These are phyloP conservation scores for Tolmerus cingulatus DNA, from an alignment of 2,888 invertebrate species.

Conservation along the genomic window DNA sequence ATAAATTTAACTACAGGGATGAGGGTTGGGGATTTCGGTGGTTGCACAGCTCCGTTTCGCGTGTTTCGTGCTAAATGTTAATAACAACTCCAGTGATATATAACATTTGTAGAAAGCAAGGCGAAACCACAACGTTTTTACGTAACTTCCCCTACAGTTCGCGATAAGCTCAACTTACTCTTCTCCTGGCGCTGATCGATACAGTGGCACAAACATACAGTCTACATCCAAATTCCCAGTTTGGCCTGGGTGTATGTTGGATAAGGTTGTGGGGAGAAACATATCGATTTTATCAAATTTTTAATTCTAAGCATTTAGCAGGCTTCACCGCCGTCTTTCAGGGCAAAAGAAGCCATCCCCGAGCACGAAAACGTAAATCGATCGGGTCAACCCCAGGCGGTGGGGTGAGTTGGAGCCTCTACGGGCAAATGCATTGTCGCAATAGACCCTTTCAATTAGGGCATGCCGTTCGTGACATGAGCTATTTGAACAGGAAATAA, in stretches of 20 bases:
- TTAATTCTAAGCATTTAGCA: conserved; percentile 28
- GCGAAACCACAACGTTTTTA: background rate
- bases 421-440: background rate
- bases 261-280: background rate
- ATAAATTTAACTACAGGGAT: background rate
- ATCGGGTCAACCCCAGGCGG: background rate
- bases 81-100: background rate
- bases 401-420: background rate
- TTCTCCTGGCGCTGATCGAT: background rate
- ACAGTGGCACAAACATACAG: background rate
- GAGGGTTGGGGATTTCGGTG: background rate
- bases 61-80: background rate
- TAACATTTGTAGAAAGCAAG: background rate
- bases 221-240: background rate
- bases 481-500: background rate
- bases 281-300: conserved; percentile 33
- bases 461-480: conserved; percentile 12
- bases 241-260: background rate
- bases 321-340: conserved; percentile 8
- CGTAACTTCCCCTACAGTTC: background rate
- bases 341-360: conserved; percentile 11
- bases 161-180: background rate
- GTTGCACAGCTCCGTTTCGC: background rate
- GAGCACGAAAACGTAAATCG: conserved; percentile 19
- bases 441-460: background rate